A percentile compares a stretch with the other conserved stretches of the same genome.
These are phyloP conservation scores for Dallia pectoralis DNA, from an alignment of 2,797 vertebrate species.

Conservation along the genomic window DNA sequence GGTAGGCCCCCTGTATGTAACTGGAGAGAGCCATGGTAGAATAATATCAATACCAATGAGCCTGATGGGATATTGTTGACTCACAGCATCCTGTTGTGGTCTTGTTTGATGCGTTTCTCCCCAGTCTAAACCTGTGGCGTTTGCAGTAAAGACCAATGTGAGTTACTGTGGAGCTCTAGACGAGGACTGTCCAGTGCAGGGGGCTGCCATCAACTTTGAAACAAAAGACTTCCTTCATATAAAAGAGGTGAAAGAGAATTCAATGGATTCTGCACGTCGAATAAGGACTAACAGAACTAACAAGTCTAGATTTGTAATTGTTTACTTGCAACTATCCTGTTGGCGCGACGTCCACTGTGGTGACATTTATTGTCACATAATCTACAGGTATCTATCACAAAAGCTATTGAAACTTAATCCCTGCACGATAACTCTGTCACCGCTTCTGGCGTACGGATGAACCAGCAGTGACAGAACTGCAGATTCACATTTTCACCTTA, in stretches of 20 bases:
- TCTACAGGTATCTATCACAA: background rate
- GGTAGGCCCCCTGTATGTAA: too few species aligned
- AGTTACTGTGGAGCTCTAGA: conserved; percentile 94
- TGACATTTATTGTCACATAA: too few species aligned
- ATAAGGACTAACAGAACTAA: too few species aligned
- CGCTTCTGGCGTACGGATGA: background rate
- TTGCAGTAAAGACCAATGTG: conserved; percentile 96
- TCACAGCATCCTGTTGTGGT: background rate
- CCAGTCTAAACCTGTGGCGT: conserved; percentile 93
- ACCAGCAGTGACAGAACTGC: background rate
- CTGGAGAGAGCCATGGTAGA: background rate
- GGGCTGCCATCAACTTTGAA: conserved; percentile 94
- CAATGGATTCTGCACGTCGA: background rate
- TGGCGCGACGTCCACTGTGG: too few species aligned
- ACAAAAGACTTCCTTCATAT: conserved; percentile 99
- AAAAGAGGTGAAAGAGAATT: conserved; percentile 83
- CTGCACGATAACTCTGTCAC: background rate
- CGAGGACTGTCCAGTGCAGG: conserved; percentile 94
- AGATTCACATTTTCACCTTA: background rate
- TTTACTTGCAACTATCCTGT: too few species aligned
- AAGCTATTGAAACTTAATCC: background rate
- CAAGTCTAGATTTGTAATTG: background rate
- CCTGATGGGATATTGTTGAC: background rate
- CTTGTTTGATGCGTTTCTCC: conserved; percentile 1
- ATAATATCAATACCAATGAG: conserved; percentile 37